Conservation (phyloP, 2,888 invertebrate species). For the Eulithis prunata region DNA sequence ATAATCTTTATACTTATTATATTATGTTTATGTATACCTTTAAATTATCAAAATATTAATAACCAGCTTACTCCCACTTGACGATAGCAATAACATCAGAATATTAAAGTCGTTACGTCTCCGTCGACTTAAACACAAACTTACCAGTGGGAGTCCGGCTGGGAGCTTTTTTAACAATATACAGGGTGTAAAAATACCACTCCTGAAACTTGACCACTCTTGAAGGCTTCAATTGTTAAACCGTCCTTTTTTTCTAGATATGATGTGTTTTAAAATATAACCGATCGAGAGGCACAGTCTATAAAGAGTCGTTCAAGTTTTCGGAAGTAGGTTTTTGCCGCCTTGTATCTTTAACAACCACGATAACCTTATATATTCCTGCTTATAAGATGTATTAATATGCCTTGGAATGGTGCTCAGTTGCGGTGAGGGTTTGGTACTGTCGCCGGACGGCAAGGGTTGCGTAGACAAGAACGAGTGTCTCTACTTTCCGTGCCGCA, state of each 20-base stretch:
- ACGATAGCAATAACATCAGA: no score
- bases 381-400: conserved; percentile 45
- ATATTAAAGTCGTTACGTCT: no score
- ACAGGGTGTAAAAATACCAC: no score
- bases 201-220: no score
- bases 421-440: conserved; percentile 96
- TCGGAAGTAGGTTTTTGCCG: not conserved
- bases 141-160: conserved; percentile 8
- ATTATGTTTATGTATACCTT: conserved; percentile 4
- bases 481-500: conserved; percentile 95
- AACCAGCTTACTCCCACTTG: conserved; percentile 11
- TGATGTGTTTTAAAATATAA: no score
- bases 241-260: no score
- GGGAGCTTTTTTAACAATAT: conserved; percentile 15
- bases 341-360: conserved; percentile 5
- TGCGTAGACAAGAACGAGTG: conserved; percentile 98
- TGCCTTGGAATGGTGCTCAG: conserved; percentile 83
- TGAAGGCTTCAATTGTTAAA: no score
- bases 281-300: no score
- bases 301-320: no score
- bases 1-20: conserved; percentile 10
- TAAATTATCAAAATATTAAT: conserved; percentile 5
- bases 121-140: no score
- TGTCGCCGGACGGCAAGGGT: conserved; percentile 95
- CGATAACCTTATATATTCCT: conserved; percentile 12